Evolutionary conservation across 2,797 vertebrate genomes (phyloP).

Genomic region (Gallinago nigripennis): DNA sequence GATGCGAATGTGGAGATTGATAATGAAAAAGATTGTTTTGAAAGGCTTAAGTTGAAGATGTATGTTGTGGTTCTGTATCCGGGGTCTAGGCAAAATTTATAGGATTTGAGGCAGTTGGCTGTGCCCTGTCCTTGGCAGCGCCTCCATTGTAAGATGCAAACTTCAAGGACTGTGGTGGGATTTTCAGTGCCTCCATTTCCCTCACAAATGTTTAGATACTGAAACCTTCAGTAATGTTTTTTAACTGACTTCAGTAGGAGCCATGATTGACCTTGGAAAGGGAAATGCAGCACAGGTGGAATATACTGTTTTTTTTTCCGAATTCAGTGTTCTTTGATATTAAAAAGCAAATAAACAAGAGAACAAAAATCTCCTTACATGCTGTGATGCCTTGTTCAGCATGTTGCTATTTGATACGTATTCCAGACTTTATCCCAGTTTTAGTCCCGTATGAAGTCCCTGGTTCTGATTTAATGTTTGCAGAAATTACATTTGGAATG

Average conservation of each 20-base stretch:
- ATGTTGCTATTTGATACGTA: background rate
- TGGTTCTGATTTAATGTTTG: constrained; percentile 19
- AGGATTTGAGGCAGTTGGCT: background rate
- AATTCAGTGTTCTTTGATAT: background rate
- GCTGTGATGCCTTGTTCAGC: background rate
- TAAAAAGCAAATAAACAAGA: background rate
- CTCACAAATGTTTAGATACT: background rate
- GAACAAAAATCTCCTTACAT: background rate
- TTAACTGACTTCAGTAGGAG: background rate
- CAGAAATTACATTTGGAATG: constrained; percentile 30
- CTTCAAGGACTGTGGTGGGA: background rate
- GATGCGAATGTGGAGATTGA: background rate
- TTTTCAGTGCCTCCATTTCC: background rate
- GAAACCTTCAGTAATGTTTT: background rate
- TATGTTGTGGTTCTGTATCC: rapidly evolving
- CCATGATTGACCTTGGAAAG: background rate
- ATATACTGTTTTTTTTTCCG: background rate
- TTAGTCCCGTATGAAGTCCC: background rate
- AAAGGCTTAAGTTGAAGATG: background rate
- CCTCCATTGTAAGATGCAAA: background rate
- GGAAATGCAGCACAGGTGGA: background rate
- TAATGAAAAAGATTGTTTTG: background rate
- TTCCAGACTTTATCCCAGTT: background rate
- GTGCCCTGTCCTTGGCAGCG: background rate
- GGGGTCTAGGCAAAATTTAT: background rate